Evolutionary conservation across 2,888 invertebrate species (phyloP).

Genomic region (Ptychoptera contaminata): DNA sequence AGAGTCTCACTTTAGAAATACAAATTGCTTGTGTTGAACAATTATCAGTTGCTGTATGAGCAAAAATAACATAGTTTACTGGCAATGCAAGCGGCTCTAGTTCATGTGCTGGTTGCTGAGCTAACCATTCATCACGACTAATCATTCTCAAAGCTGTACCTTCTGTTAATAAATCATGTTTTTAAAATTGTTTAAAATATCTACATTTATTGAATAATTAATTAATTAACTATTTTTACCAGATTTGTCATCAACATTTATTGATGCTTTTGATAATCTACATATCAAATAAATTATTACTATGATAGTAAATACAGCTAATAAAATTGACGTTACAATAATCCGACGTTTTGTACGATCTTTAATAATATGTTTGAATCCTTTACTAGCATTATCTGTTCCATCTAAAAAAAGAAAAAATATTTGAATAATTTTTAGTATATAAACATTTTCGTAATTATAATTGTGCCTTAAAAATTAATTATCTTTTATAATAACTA

Average conservation of each 20-base stretch:
- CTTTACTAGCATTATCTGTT: too few relatives aligned
- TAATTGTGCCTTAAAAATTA: too few relatives aligned
- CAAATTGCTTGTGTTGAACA: conserved; percentile 34
- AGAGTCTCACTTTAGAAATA: conserved; percentile 27
- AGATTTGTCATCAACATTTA: conserved; percentile 29
- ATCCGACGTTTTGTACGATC: not conserved
- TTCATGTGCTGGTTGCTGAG: conserved; percentile 36
- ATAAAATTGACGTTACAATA: too few relatives aligned
- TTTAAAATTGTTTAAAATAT: not conserved
- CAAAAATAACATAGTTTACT: conserved; percentile 35
- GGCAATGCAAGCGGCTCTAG: conserved; percentile 31
- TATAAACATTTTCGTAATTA: too few relatives aligned
- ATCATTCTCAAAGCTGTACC: conserved; percentile 33
- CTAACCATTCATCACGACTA: conserved; percentile 42
- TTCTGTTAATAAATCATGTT: conserved; percentile 12
- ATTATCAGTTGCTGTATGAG: conserved; percentile 44
- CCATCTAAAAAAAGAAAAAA: too few relatives aligned
- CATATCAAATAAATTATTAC: not conserved
- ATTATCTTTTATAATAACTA: too few relatives aligned
- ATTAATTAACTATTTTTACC: conserved; percentile 28
- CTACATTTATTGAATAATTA: too few relatives aligned
- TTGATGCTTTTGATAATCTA: not conserved
- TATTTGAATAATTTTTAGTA: too few relatives aligned
- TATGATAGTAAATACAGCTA: too few relatives aligned
- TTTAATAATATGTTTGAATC: not conserved